Base-by-base conservation (phyloP, 2,797 vertebrate genomes). In the Echiichthys vipera region DNA sequence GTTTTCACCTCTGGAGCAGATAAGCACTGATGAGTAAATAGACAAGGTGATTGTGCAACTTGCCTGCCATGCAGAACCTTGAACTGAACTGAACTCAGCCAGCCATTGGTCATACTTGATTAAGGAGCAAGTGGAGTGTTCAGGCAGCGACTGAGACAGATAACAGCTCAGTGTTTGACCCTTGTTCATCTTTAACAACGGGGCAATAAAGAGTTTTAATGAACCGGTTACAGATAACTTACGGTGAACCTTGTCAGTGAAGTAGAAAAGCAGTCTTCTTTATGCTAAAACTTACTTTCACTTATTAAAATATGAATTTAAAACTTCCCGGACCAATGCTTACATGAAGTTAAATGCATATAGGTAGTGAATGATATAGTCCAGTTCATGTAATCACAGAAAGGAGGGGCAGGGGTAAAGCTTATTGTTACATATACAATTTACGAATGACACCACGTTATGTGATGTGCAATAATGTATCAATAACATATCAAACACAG, bases 11-110 rank as follows among this genome's bases (percentile, higher is more conserved):
- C 27, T 39, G 20, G 18, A 58, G 54, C 50, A 83, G 84, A 92
- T 91, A 91, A 89, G 84, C 50, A 53, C 58, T 77, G 77, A 88
- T 68, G 66, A 86, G 76, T 74, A 90, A 91, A 77, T 65, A 51
- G 36, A 45, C 36, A 64, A 27, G 25, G 64, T 56, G 71, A 88
- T 88, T 91, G 66, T 58, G 74, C 65, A 91, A 93, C 80, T 45
- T 32, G 22, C 13, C 63, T 46, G 42, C 42, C 36, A 5, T 20
- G 53, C 62, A 80, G 65, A 90, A 81, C 85, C 73, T 90, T 92
- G 84, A 88, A 88, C 88, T 61, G 47, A 66, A 74, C 15, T 24
- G 42, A 30, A 53, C 43, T 42, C 39, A 9, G 27, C 18, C 49
- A 53, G 50, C 29, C 20, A 30, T 14, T 43, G 70, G 77, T 78